Percentiles rank a stretch among this genome's conserved stretches.
Conservation (phyloP, 2,888 invertebrate genomes). For the Hoplodrina blanda region DNA sequence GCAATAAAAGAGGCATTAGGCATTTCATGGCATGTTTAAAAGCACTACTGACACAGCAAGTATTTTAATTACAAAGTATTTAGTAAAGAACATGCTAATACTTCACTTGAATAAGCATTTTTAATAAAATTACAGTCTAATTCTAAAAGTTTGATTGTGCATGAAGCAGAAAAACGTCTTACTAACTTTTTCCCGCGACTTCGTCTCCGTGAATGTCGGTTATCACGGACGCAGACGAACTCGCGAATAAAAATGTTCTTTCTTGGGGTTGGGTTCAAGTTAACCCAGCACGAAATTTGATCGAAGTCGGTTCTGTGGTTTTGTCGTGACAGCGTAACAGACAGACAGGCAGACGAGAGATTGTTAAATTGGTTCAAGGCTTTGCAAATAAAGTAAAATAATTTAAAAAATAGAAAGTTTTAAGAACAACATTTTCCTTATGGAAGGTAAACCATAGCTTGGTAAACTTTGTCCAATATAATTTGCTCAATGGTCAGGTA, state of each 20-base stretch:
- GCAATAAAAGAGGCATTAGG: constrained; percentile 8
- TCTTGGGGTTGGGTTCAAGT: background rate
- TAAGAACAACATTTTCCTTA: too few species aligned
- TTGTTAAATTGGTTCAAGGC: too few species aligned
- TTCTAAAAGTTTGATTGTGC: constrained; percentile 27
- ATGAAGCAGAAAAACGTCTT: background rate
- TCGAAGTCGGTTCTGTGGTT: too few species aligned
- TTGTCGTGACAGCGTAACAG: too few species aligned
- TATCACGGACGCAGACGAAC: background rate
- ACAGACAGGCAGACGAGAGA: too few species aligned
- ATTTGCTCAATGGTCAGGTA: constrained; percentile 80
- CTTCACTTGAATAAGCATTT: background rate
- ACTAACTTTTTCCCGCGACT: background rate
- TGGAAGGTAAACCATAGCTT: background rate
- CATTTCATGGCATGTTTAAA: constrained; percentile 24
- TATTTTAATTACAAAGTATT: constrained; percentile 16
- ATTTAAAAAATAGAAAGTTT: too few species aligned
- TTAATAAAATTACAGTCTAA: constrained; percentile 9
- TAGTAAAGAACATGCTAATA: constrained; percentile 28
- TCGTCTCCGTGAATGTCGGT: background rate
- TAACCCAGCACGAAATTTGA: too few species aligned
- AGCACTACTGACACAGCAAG: constrained; percentile 11
- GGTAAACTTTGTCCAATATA: background rate
- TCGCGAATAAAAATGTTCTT: too few species aligned
- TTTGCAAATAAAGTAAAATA: too few species aligned